phyloP scores from a whole-genome alignment of 2,113 vertebrate species.

The Lampris incognitus region DNA sequence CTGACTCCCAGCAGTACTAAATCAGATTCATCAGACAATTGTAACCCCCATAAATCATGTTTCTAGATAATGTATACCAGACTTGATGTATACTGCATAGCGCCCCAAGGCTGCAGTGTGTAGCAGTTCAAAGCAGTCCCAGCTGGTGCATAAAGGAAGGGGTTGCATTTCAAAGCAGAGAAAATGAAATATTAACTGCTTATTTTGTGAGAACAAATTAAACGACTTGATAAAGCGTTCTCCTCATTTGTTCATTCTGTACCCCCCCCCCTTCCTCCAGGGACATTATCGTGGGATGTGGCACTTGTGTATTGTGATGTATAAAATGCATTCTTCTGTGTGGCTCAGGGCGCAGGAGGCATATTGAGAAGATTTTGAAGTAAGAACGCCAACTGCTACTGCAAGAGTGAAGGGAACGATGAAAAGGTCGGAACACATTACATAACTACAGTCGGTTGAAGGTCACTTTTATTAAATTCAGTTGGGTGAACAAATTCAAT shows the following conservation, averaged over 20 bases:
- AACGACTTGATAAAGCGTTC: neutral
- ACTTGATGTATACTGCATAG: slow-evolving; percentile 13
- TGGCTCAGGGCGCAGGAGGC: too few relatives aligned
- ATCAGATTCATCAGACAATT: slow-evolving; percentile 25
- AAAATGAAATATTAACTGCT: neutral
- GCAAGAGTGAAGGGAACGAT: neutral
- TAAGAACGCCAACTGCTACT: neutral
- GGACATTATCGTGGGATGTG: too few relatives aligned
- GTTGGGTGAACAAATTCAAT: slow-evolving; percentile 55
- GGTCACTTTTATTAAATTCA: slow-evolving; percentile 81
- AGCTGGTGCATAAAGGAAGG: neutral
- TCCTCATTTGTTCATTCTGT: too few relatives aligned
- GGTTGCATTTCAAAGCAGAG: neutral
- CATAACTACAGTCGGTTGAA: slow-evolving; percentile 51
- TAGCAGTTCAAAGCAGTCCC: neutral
- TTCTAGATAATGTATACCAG: slow-evolving; percentile 30
- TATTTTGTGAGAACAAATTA: too few relatives aligned
- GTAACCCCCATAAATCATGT: slow-evolving; percentile 20
- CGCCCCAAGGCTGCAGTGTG: neutral
- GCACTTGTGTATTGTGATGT: too few relatives aligned
- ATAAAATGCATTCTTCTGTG: too few relatives aligned
- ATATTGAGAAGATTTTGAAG: neutral
- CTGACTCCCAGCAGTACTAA: slow-evolving; percentile 16
- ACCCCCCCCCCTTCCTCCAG: too few relatives aligned
- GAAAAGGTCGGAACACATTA: neutral